These are phyloP conservation scores for Napeogenes inachia DNA, from an alignment of 2,888 invertebrate species.

Conservation along the genomic window DNA sequence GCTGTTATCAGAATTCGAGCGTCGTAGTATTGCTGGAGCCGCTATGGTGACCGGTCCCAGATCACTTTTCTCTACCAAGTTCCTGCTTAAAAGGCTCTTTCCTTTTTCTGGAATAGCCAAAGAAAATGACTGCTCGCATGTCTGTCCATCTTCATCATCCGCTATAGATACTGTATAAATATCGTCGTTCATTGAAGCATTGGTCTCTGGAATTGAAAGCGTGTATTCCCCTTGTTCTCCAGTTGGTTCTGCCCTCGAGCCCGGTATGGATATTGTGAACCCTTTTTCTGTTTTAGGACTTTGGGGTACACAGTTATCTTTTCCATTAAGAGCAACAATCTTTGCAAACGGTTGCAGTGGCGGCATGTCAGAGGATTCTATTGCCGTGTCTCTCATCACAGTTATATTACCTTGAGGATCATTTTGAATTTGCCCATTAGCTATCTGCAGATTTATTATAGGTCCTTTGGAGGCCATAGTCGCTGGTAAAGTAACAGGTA, in stretches of 20 bases:
- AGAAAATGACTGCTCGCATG: slow-evolving; percentile 63
- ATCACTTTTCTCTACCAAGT: slow-evolving; percentile 56
- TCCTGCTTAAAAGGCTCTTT: slow-evolving; percentile 64
- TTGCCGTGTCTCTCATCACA: slow-evolving; percentile 72
- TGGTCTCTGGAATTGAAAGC: slow-evolving; percentile 72
- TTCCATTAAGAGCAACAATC: slow-evolving; percentile 53
- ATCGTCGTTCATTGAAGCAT: slow-evolving; percentile 73
- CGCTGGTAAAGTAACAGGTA: slow-evolving; percentile 71
- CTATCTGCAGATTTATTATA: slow-evolving; percentile 82
- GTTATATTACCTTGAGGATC: slow-evolving; percentile 80
- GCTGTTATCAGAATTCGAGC: slow-evolving; percentile 70
- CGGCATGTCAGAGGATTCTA: slow-evolving; percentile 61
- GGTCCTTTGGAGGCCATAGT: slow-evolving; percentile 78
- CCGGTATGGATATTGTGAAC: slow-evolving; percentile 64
- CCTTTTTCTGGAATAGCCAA: slow-evolving; percentile 70
- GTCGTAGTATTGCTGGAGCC: slow-evolving; percentile 69
- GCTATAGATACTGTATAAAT: slow-evolving; percentile 74
- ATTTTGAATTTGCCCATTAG: slow-evolving; percentile 80
- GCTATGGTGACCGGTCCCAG: slow-evolving; percentile 50
- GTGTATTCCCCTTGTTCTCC: slow-evolving; percentile 73
- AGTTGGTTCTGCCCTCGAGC: slow-evolving; percentile 71
- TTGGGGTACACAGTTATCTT: slow-evolving; percentile 50
- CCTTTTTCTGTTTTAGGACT: slow-evolving; percentile 57
- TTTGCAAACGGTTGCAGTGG: slow-evolving; percentile 66
- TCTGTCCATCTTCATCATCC: slow-evolving; percentile 64